Evolutionary conservation across 2,113 vertebrate genomes (phyloP).

Genomic region (Fregata magnificens): DNA sequence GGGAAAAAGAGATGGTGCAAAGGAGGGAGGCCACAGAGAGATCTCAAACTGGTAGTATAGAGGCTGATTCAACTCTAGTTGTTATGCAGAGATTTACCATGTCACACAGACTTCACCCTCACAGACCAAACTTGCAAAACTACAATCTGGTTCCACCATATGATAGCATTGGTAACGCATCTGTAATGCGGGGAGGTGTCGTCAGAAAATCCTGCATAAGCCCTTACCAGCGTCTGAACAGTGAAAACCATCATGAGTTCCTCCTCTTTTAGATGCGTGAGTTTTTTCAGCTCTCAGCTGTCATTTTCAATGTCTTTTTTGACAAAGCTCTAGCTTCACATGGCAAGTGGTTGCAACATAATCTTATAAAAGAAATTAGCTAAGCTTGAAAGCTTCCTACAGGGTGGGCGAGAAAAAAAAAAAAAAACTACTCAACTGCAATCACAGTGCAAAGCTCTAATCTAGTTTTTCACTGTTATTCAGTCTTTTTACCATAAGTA

Average conservation of each 20-base stretch:
- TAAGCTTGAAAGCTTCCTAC: not conserved
- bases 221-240: not conserved
- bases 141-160: not conserved
- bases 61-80: not conserved
- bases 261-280: not conserved
- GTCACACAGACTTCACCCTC: not conserved
- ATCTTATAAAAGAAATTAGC: not conserved
- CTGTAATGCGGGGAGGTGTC: not conserved
- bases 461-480: not conserved
- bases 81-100: not conserved
- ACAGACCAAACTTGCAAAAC: not conserved
- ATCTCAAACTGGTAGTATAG: not conserved
- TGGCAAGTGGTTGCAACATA: not conserved
- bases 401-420: no score
- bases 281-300: not conserved
- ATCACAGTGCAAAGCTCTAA: not conserved
- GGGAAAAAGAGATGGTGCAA: not conserved
- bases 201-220: not conserved
- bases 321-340: not conserved
- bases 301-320: not conserved
- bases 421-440: not conserved
- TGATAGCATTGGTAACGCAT: accelerated
- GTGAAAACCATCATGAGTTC: not conserved
- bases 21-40: not conserved
- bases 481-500: not conserved